Base-by-base conservation (phyloP, 2,797 vertebrate genomes). In the Zalophus californianus region DNA sequence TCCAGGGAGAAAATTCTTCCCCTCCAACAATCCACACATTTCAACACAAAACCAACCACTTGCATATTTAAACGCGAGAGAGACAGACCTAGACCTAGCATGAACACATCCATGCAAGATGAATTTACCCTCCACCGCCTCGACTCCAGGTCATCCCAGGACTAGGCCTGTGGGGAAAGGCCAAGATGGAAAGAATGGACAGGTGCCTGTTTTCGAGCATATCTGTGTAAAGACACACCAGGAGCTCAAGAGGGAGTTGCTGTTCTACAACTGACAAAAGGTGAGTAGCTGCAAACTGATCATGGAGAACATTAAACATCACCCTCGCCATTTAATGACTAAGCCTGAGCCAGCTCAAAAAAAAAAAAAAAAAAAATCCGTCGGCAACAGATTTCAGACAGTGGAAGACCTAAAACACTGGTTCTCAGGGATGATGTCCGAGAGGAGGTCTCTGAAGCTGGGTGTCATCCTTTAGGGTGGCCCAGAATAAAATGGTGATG, bases 391-490 rank as follows among this genome's bases (percentile, higher is more conserved):
- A 84, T 35, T 83, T 94, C 87, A 41, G 92, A 88, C 82, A 90
- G 52, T 2, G 52, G 35, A n/a, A 87, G 18, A 82, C 78, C 93
- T 95, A 96, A 84, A 50, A 90, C 92, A 96, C 23, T 90, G 94
- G 50, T 72, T 89, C 92, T 92, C 85, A 56, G 92, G 93, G 86
- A 50, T 11, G 88, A 86, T 20, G 83, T 97, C 96, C 95, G 93
- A 98, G 60, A 97, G 96, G 83, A 94, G 79, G 93, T 95, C 83
- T 97, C 89, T 82, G 94, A 66, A 96, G 96, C 88, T 96, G 94
- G 52, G 92, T 86, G 82, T 95, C 94, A 97, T 98, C 96, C 94
- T 95, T 89, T 97, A 96, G 92, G 96, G 97, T 91, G 75, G 97
- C 96, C 94, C 97, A 96, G 86, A 92, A 97, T 93, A 96, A 96